These are phyloP conservation scores for Gadus macrocephalus DNA, from an alignment of 2,113 vertebrate genomes.

Conservation along the genomic window DNA sequence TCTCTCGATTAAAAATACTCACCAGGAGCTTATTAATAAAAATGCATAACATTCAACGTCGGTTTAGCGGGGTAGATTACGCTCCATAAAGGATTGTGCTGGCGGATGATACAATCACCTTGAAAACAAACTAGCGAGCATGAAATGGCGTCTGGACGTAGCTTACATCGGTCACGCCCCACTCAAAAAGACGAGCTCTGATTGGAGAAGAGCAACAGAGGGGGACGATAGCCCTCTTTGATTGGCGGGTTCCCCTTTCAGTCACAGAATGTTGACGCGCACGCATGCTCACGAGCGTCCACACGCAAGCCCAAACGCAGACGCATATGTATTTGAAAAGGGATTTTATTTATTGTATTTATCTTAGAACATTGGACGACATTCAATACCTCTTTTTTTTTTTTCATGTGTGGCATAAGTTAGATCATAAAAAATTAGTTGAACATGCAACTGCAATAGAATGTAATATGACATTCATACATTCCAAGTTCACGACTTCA, in stretches of 20 bases:
- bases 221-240: background rate
- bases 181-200: background rate
- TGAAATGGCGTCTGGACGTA: slow-evolving; percentile 69
- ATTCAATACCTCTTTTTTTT: background rate
- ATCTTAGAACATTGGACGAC: background rate
- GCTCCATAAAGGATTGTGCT: slow-evolving; percentile 36
- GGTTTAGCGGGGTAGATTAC: slow-evolving; percentile 48
- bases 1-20: slow-evolving; percentile 76
- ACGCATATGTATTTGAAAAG: background rate
- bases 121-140: slow-evolving; percentile 44
- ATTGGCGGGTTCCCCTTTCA: slow-evolving; percentile 23
- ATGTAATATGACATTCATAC: too few species aligned
- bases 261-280: background rate
- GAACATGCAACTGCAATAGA: too few species aligned
- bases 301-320: background rate
- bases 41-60: slow-evolving; percentile 70
- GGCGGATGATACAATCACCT: slow-evolving; percentile 49
- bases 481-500: slow-evolving; percentile 52
- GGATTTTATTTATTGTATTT: slow-evolving; percentile 2
- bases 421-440: too few species aligned
- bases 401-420: background rate
- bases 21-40: slow-evolving; percentile 76
- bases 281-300: background rate
- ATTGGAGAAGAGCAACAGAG: slow-evolving; percentile 13
- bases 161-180: slow-evolving; percentile 20